Conservation (phyloP, 2,113 vertebrate genomes). For the Planiliza haematocheilus region DNA sequence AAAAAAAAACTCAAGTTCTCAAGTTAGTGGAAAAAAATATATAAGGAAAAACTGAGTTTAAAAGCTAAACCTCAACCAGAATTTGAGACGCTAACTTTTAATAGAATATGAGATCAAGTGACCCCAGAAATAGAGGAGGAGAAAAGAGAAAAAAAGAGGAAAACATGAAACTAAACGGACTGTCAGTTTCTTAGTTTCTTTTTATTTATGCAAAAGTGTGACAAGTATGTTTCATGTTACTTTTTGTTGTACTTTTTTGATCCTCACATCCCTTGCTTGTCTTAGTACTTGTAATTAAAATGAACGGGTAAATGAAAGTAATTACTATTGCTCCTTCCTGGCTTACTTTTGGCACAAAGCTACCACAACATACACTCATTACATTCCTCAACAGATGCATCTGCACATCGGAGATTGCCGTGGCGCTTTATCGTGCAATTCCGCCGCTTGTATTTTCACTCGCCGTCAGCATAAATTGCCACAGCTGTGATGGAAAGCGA, state of each 20-base stretch:
- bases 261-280: not conserved
- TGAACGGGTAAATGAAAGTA: not conserved
- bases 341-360: not conserved
- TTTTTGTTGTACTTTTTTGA: conserved; percentile 13
- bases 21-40: not conserved
- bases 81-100: conserved; percentile 15
- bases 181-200: not conserved
- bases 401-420: not conserved
- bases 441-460: conserved; percentile 12
- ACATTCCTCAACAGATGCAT: not conserved
- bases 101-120: not conserved
- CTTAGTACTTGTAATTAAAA: not conserved
- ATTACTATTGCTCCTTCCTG: not conserved
- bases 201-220: not conserved
- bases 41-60: conserved; percentile 4
- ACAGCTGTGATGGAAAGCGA: too few species aligned
- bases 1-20: too few species aligned
- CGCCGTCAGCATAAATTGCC: not conserved
- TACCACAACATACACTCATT: not conserved
- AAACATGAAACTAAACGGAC: conserved; percentile 14
- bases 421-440: not conserved
- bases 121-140: not conserved
- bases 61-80: conserved; percentile 14
- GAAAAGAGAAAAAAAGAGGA: not conserved
- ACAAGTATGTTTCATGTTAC: not conserved